These are phyloP conservation scores for Ceratothoa steindachneri DNA, from an alignment of 2,888 invertebrate species.

Conservation along the genomic window DNA sequence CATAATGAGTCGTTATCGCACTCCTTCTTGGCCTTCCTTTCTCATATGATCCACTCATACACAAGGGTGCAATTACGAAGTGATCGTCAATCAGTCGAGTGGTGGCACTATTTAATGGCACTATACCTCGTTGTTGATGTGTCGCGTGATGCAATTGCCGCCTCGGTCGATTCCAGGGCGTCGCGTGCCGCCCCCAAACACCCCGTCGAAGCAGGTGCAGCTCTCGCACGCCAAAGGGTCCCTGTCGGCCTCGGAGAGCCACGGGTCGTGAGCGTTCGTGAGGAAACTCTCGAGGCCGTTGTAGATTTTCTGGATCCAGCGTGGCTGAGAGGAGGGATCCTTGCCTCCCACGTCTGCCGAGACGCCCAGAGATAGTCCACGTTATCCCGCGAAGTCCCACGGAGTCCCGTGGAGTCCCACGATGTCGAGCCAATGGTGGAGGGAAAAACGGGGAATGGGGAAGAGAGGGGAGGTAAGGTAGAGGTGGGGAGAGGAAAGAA, in stretches of 20 bases:
- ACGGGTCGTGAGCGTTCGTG: constrained; percentile 47
- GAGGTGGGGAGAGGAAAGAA: not conserved
- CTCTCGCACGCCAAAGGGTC: constrained; percentile 43
- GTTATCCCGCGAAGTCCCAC: constrained; percentile 6
- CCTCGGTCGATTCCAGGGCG: constrained; percentile 12
- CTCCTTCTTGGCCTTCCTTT: no score
- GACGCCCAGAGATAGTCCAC: constrained; percentile 5
- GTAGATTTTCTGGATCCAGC: constrained; percentile 35
- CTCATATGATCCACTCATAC: no score
- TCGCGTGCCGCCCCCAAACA: not conserved
- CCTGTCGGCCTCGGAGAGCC: constrained; percentile 44
- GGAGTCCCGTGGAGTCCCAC: not conserved
- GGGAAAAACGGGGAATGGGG: not conserved
- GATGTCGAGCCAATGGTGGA: not conserved
- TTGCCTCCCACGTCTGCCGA: constrained; percentile 31
- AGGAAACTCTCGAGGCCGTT: constrained; percentile 44
- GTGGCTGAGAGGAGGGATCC: constrained; percentile 22
- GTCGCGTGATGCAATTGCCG: constrained; percentile 23
- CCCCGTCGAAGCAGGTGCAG: constrained; percentile 17
- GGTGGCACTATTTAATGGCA: no score
- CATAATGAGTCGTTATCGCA: no score
- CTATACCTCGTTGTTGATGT: constrained; percentile 26
- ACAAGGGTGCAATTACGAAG: no score
- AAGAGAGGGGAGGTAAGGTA: not conserved
- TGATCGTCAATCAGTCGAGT: no score